Conservation (phyloP, 2,113 vertebrate species). For the Eretmochelys imbricata region DNA sequence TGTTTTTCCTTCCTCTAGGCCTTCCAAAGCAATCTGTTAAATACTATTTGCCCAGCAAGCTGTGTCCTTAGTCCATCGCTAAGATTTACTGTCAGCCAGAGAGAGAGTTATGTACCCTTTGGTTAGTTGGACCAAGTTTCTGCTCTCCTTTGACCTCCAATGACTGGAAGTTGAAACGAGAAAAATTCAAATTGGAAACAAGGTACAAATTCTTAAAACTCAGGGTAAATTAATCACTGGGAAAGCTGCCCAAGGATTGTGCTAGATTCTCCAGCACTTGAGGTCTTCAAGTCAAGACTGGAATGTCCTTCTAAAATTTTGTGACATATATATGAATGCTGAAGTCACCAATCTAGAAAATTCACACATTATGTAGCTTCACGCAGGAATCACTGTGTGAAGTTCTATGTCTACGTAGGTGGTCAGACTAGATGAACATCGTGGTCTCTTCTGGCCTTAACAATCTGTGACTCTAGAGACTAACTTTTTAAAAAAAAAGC, state of each 20-base stretch:
- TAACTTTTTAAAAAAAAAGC: no score
- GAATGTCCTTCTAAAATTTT: background rate
- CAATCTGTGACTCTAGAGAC: no score
- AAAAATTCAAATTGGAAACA: background rate
- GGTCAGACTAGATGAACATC: background rate
- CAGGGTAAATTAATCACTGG: background rate
- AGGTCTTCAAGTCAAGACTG: background rate
- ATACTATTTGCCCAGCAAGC: background rate
- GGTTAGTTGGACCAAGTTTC: no score
- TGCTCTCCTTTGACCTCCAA: background rate
- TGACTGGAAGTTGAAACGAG: background rate
- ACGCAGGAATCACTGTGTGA: background rate
- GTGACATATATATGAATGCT: background rate
- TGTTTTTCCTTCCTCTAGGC: background rate
- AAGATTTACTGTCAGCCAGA: no score
- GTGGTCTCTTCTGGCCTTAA: no score
- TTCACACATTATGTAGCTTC: background rate
- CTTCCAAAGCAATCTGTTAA: background rate
- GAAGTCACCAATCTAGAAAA: background rate
- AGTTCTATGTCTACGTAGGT: background rate
- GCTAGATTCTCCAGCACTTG: background rate
- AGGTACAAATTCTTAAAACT: background rate
- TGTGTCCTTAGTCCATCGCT: background rate
- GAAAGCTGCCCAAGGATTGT: background rate
- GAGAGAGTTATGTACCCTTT: no score